Base-by-base conservation (phyloP, 1,140 invertebrate species). In the Papilio polytes region DNA sequence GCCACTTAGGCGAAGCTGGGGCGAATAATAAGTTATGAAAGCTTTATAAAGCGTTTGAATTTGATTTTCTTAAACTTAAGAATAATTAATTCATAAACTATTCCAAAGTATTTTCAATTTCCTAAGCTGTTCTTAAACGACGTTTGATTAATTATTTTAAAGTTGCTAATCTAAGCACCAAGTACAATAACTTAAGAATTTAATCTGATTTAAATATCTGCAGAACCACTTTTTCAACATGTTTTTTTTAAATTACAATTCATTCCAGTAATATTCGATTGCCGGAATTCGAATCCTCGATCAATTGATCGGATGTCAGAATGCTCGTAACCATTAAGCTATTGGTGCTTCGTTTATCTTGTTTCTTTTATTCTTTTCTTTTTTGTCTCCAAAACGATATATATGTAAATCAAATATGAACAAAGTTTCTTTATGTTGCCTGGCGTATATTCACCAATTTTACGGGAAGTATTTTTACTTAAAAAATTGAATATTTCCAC, bases 141-240 rank as follows among this genome's bases (percentile, higher is more conserved):
- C 56, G 56, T 63, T 63, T 22, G 56, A 63, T 63, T 63, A 63
- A 63, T 63, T 63, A 63, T 63, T 63, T 63, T 22, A 22, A 63
- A 63, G 56, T 63, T 63, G 51, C 51, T 18, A 6, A 53, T 10
- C 20, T 63, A 63, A 63, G 56, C 10, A 22, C 20, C n/a, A 22
- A 20, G 56, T 9, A 63, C 20, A 63, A 63, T 22, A 63, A 56
- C n/a, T 56, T n/a, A 56, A 6, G n/a, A 56, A 56, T 56, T 20
- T 9, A 56, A n/a, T 20, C 3, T 7, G 18, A 3, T 56, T 6
- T 20, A n/a, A 56, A 20, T 18, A n/a, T 48, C 2, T 10, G 1
- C 26, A 26, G 26, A 26, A 26, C 26, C 1, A 26, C 26, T 12
- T 13, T 13, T 48, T 1, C 13, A 48, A 13, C 13, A 48, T 0